These are phyloP conservation scores for Ailuropoda melanoleuca DNA, from an alignment of 2,113 vertebrate genomes.

Conservation along the genomic window DNA sequence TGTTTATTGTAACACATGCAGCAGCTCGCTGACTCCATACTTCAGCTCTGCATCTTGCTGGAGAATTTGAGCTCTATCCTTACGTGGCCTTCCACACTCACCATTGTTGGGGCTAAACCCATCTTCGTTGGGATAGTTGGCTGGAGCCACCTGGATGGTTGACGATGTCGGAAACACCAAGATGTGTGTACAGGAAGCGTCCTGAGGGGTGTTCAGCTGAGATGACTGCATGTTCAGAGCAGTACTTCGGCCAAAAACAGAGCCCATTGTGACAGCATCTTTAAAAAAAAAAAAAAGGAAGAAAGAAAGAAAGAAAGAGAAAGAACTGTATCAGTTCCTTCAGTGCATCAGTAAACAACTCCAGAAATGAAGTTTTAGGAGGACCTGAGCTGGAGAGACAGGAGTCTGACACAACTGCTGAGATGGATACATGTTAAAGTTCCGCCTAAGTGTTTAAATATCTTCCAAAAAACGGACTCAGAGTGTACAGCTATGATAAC, in stretches of 20 bases:
- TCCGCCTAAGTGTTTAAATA: background rate
- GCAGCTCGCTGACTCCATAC: accelerated
- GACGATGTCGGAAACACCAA: slow-evolving; percentile 98
- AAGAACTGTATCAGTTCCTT: background rate
- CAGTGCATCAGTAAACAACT: background rate
- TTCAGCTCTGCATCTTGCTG: accelerated
- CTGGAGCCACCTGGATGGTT: slow-evolving; percentile 95
- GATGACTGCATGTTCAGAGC: slow-evolving; percentile 97
- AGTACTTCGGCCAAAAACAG: slow-evolving; percentile 97
- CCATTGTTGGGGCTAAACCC: slow-evolving; percentile 92
- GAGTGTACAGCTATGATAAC: background rate
- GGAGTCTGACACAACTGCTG: no score
- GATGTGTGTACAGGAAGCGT: slow-evolving; percentile 98
- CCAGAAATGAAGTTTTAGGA: background rate
- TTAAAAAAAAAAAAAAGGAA: background rate
- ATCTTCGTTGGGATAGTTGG: slow-evolving; percentile 96
- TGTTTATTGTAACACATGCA: background rate
- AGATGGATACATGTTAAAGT: background rate
- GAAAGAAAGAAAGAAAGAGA: background rate
- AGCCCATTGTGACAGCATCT: slow-evolving; percentile 99
- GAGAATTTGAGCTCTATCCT: no score
- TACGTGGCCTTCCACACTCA: slow-evolving; percentile 67
- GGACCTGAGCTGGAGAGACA: background rate
- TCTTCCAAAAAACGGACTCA: background rate
- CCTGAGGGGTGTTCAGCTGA: slow-evolving; percentile 97